These are phyloP conservation scores for Rhodinocichla rosea DNA, from an alignment of 2,113 vertebrate genomes.

Conservation along the genomic window DNA sequence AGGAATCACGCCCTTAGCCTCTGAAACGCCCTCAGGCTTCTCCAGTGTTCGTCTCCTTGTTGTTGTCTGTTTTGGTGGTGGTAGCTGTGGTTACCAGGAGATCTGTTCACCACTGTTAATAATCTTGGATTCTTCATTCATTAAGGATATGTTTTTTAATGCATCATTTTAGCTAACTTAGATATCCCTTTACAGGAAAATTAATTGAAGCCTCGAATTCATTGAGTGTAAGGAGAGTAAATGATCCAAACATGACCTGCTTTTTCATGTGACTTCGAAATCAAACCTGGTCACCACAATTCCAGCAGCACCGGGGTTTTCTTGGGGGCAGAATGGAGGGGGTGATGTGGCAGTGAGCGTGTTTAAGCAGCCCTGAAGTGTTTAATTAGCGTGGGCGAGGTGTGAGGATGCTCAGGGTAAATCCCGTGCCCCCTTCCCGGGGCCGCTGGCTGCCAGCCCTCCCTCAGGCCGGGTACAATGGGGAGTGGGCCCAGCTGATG, in stretches of 20 bases:
- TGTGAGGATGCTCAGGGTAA: too few species aligned
- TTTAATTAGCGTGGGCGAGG: rapidly evolving
- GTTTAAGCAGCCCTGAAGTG: background rate
- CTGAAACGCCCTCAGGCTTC: background rate
- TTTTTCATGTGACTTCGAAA: rapidly evolving
- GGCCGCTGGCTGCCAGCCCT: background rate
- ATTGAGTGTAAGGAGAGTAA: background rate
- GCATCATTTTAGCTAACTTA: background rate
- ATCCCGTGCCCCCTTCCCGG: rapidly evolving
- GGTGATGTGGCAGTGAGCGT: background rate
- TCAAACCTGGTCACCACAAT: background rate
- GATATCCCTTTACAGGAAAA: background rate
- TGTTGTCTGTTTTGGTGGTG: background rate
- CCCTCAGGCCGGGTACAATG: background rate
- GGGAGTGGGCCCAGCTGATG: background rate
- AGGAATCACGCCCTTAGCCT: background rate
- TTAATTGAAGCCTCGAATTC: background rate
- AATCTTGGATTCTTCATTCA: background rate
- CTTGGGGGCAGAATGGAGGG: background rate
- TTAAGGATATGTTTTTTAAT: background rate
- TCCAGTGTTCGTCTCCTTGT: rapidly evolving
- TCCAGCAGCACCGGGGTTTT: background rate
- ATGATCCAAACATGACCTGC: too few species aligned
- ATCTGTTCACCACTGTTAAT: background rate
- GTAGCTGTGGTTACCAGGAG: background rate